Evolutionary conservation across 2,797 vertebrate species (phyloP).

Genomic region (Cyclura pinguis): DNA sequence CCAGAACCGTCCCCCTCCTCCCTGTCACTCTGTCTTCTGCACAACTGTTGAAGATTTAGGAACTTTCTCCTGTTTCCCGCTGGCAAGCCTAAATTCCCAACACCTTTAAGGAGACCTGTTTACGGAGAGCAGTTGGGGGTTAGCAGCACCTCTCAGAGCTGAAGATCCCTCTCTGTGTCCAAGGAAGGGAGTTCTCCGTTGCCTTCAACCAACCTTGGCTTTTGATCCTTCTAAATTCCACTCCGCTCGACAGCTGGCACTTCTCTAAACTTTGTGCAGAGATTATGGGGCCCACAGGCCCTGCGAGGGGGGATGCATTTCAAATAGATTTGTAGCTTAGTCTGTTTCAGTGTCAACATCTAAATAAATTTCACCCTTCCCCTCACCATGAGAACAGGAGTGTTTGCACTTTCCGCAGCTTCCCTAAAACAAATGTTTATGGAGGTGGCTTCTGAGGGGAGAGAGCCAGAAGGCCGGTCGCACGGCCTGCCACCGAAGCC

Average conservation of each 20-base stretch:
- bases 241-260: not conserved
- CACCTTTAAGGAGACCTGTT: not conserved
- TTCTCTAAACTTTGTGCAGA: slow-evolving; percentile 26
- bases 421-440: slow-evolving; percentile 73
- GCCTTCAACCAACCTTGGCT: not conserved
- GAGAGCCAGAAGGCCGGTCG: not conserved
- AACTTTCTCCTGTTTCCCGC: no score
- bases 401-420: slow-evolving; percentile 60
- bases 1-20: no score
- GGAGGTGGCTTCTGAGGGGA: slow-evolving; percentile 51
- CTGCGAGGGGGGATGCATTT: slow-evolving; percentile 5
- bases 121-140: not conserved
- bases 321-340: slow-evolving; percentile 35
- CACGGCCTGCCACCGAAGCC: not conserved
- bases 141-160: not conserved
- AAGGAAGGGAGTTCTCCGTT: not conserved
- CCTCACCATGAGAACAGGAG: slow-evolving; percentile 61
- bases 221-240: not conserved
- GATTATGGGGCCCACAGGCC: not conserved
- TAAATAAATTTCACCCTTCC: slow-evolving; percentile 59
- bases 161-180: not conserved
- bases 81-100: no score
- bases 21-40: no score
- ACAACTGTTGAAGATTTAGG: no score
- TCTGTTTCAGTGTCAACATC: slow-evolving; percentile 57